phyloP scores from a whole-genome alignment of 2,797 vertebrate species.

The Myotis myotis region DNA sequence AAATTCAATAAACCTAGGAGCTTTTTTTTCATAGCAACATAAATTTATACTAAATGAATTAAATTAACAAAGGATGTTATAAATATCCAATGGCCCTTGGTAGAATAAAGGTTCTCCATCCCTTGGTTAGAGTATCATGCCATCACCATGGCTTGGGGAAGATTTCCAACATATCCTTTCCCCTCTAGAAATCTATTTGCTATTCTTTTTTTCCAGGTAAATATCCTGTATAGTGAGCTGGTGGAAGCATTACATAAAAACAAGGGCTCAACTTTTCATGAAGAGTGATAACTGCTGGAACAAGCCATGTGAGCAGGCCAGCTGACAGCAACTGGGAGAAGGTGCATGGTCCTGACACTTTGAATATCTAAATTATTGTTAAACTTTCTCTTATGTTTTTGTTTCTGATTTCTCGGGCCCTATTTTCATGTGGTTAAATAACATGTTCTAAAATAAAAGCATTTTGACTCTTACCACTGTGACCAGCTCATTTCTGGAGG shows the following conservation, averaged over 20 bases:
- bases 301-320: background rate
- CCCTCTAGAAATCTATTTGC: conserved; percentile 14
- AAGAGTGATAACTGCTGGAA: conserved; percentile 77
- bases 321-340: background rate
- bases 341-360: background rate
- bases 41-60: no score
- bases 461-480: conserved; percentile 5
- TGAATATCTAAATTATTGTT: background rate
- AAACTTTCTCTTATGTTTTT: background rate
- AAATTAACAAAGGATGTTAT: no score
- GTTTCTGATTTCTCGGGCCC: background rate
- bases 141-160: background rate
- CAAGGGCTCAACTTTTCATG: conserved; percentile 80
- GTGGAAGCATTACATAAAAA: conserved; percentile 89
- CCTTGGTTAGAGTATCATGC: background rate
- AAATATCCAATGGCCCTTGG: no score
- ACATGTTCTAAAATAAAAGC: conserved; percentile 59
- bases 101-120: no score
- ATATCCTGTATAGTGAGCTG: conserved; percentile 89
- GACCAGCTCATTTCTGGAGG: conserved; percentile 46
- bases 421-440: conserved; percentile 5
- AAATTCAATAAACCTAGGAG: no score
- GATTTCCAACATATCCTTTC: background rate
- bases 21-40: no score
- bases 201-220: conserved; percentile 87